Evolutionary conservation across 2,797 vertebrate genomes (phyloP).

Genomic region (Nannoperca obscura): DNA sequence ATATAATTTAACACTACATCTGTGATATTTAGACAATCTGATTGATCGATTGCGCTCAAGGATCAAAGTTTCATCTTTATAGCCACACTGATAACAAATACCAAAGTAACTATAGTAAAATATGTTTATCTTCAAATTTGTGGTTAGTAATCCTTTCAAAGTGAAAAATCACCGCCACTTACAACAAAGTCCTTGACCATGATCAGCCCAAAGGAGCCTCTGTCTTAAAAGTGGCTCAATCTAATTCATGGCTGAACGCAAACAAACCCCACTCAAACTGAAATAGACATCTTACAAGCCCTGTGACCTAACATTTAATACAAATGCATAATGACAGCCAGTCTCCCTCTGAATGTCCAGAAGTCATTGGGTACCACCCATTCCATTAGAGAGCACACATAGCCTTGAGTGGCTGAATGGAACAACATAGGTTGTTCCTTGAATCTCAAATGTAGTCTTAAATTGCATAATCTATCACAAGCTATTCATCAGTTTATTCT

Average conservation of each 20-base stretch:
- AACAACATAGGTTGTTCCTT: slow-evolving; percentile 63
- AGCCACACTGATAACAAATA: not conserved
- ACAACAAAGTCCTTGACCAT: not conserved
- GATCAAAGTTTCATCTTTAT: not conserved
- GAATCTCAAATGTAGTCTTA: slow-evolving; percentile 57
- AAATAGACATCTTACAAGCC: slow-evolving; percentile 47
- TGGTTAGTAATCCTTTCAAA: not conserved
- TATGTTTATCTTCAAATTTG: not conserved
- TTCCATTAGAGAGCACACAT: slow-evolving; percentile 64
- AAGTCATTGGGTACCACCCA: slow-evolving; percentile 55
- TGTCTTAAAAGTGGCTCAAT: not conserved
- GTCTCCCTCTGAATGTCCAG: slow-evolving; percentile 60
- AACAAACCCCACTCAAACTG: slow-evolving; percentile 23
- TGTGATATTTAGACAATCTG: not conserved
- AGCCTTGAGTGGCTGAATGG: slow-evolving; percentile 58
- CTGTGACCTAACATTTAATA: slow-evolving; percentile 50
- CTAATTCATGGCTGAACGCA: slow-evolving; percentile 13
- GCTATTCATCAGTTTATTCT: slow-evolving; percentile 50
- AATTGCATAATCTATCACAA: slow-evolving; percentile 69
- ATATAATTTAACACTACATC: not conserved
- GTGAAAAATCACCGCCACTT: not conserved
- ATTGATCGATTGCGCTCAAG: not conserved
- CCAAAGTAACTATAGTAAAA: not conserved
- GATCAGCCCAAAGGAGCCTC: not conserved
- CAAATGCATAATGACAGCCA: slow-evolving; percentile 68